Conservation (phyloP, 1,140 invertebrate genomes). For the Ctenoplectra terminalis region DNA sequence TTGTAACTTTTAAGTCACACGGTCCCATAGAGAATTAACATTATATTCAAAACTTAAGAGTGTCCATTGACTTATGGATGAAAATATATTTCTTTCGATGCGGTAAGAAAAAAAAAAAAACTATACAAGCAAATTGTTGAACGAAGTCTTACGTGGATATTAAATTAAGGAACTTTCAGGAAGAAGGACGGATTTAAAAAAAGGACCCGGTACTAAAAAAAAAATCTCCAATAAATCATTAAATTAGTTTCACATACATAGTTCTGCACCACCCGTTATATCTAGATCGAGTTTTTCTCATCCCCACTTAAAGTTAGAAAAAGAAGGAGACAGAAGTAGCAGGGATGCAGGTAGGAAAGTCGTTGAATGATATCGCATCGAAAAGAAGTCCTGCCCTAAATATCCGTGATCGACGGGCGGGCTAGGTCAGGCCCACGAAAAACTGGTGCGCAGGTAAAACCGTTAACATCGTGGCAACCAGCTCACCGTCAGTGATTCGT, state of each 20-base stretch:
- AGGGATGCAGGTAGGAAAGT: constrained; percentile 75
- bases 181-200: no score
- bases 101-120: no score
- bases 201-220: no score
- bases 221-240: no score
- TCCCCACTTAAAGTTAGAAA: constrained; percentile 25
- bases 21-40: no score
- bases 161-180: no score
- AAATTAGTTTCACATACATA: neutral
- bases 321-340: constrained; percentile 37
- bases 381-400: constrained; percentile 68
- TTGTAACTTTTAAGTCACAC: no score
- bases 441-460: constrained; percentile 71
- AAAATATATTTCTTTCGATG: no score
- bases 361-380: constrained; percentile 75
- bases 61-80: no score
- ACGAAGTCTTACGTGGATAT: no score
- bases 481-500: constrained; percentile 53
- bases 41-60: no score
- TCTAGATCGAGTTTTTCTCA: constrained; percentile 62
- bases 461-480: constrained; percentile 64
- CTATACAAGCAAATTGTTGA: no score
- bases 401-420: constrained; percentile 70
- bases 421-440: constrained; percentile 57
- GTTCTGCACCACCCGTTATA: constrained; percentile 60